Conservation (phyloP, 2,888 invertebrate genomes). For the Polylopha cassiicola region DNA sequence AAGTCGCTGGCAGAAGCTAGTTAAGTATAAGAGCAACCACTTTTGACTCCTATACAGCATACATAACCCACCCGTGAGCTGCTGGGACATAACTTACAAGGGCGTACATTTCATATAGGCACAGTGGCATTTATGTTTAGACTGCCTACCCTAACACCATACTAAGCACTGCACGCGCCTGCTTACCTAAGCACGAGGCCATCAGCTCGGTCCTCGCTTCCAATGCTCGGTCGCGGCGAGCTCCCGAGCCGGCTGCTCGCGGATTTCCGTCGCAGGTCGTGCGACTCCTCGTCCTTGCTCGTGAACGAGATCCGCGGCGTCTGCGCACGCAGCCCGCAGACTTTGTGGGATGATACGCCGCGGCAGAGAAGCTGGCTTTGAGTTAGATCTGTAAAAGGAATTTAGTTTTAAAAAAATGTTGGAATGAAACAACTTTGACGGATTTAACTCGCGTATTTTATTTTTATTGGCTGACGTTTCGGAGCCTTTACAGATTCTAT, state of each 20-base stretch:
- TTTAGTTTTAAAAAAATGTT: neutral
- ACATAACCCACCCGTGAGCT: neutral
- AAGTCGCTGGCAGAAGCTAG: too few relatives aligned
- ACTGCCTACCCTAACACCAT: too few relatives aligned
- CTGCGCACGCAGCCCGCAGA: slow-evolving; percentile 61
- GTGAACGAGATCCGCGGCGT: slow-evolving; percentile 69
- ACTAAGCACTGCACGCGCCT: too few relatives aligned
- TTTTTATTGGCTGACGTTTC: too few relatives aligned
- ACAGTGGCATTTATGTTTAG: neutral
- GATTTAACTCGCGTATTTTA: too few relatives aligned
- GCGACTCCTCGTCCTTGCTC: slow-evolving; percentile 57
- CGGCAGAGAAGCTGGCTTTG: slow-evolving; percentile 68
- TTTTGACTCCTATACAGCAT: neutral
- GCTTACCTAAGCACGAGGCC: slow-evolving; percentile 80
- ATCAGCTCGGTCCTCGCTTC: slow-evolving; percentile 67
- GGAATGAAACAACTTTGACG: too few relatives aligned
- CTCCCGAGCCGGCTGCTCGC: slow-evolving; percentile 66
- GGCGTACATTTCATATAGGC: too few relatives aligned
- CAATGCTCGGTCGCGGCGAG: slow-evolving; percentile 68
- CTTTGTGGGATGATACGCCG: slow-evolving; percentile 62
- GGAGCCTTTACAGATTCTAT: too few relatives aligned
- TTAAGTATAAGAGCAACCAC: too few relatives aligned
- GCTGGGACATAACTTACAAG: neutral
- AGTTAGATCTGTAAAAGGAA: slow-evolving; percentile 50
- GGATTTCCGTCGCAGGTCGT: slow-evolving; percentile 62